Percentiles rank a stretch among this genome's conserved stretches.
These are phyloP conservation scores for Mesitornis unicolor DNA, from an alignment of 2,113 vertebrate genomes.

Conservation along the genomic window DNA sequence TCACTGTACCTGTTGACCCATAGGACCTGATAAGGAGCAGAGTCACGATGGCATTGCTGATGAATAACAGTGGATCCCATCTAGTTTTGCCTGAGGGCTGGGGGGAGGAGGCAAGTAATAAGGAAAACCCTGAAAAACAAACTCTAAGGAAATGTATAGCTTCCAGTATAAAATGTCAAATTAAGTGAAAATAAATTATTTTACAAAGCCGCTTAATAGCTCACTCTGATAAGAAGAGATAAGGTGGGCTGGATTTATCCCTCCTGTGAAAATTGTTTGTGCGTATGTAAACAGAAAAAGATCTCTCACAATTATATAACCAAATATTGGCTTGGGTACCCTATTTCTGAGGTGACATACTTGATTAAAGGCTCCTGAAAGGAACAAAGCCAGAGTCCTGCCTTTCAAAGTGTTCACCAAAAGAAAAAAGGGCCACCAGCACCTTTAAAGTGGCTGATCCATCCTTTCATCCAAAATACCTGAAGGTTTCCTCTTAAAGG, in stretches of 20 bases:
- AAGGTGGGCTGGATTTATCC: background rate
- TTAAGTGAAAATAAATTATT: background rate
- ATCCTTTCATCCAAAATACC: background rate
- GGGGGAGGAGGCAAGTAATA: background rate
- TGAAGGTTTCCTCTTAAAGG: background rate
- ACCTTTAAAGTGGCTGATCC: background rate
- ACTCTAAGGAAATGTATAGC: background rate
- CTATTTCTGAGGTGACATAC: background rate
- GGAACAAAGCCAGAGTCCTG: background rate
- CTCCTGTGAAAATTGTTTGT: background rate
- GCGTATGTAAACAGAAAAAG: background rate
- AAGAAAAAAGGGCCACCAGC: background rate
- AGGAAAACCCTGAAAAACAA: background rate
- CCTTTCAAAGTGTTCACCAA: background rate
- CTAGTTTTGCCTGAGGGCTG: background rate
- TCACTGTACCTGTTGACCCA: background rate
- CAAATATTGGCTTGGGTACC: background rate
- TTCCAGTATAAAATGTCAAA: background rate
- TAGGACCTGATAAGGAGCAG: background rate
- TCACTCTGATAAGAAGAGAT: slow-evolving; percentile 6
- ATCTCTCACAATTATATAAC: background rate
- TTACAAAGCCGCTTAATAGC: slow-evolving; percentile 7
- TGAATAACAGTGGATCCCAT: background rate
- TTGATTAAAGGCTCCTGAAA: background rate
- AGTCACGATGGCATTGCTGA: background rate